These are phyloP conservation scores for Phortica okadai DNA, from an alignment of 2,888 invertebrate genomes.

Conservation along the genomic window DNA sequence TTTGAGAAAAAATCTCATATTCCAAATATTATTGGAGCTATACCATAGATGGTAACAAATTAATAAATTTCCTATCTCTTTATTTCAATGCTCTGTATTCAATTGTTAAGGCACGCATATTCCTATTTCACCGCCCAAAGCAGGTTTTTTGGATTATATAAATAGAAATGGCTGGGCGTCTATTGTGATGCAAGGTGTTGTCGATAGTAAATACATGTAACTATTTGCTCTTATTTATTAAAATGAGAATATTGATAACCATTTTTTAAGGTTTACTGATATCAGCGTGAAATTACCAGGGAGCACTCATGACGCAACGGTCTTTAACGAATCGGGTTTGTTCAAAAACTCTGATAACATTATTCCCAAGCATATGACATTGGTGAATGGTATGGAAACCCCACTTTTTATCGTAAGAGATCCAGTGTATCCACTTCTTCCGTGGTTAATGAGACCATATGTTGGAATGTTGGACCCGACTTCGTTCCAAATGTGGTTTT, in stretches of 20 bases:
- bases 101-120: neutral
- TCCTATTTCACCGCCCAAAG: no score
- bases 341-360: neutral
- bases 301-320: neutral
- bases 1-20: conserved; percentile 1
- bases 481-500: no score
- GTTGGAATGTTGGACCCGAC: neutral
- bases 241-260: neutral
- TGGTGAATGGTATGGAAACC: conserved; percentile 37
- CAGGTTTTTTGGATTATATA: no score
- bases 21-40: neutral
- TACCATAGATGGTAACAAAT: neutral
- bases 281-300: no score
- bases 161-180: neutral
- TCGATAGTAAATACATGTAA: neutral
- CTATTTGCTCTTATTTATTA: neutral
- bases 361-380: neutral
- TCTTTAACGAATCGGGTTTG: conserved; percentile 17
- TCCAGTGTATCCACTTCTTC: conserved; percentile 53
- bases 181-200: conserved; percentile 9
- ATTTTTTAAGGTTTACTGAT: neutral
- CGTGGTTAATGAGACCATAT: conserved; percentile 54
- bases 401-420: conserved; percentile 53
- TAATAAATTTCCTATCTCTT: no score
- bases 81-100: neutral